These are phyloP conservation scores for Oryzaephilus surinamensis DNA, from an alignment of 1,140 invertebrate genomes.

Conservation along the genomic window DNA sequence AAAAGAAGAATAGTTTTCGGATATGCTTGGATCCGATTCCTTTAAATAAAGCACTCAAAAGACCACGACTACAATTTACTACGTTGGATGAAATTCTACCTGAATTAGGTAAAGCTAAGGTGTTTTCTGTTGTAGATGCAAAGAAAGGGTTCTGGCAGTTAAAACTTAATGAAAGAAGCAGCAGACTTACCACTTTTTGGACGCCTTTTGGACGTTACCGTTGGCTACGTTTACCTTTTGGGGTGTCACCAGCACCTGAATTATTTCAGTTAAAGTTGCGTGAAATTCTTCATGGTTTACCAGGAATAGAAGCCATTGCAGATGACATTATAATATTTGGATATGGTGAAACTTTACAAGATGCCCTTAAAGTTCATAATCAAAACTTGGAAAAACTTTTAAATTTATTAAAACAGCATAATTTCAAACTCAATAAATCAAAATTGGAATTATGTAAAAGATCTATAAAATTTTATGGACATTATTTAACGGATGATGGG, in stretches of 20 bases:
- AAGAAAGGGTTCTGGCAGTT: constrained; percentile 37
- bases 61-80: constrained; percentile 32
- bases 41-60: constrained; percentile 37
- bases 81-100: constrained; percentile 33
- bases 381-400: background rate
- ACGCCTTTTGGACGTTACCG: constrained; percentile 38
- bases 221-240: constrained; percentile 33
- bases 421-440: background rate
- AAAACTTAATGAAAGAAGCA: constrained; percentile 31
- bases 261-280: constrained; percentile 18
- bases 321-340: constrained; percentile 5
- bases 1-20: constrained; percentile 34
- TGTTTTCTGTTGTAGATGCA: constrained; percentile 5
- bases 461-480: constrained; percentile 18
- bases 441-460: background rate
- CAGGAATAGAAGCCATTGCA: constrained; percentile 11
- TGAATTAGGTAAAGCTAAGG: constrained; percentile 18
- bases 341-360: background rate
- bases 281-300: constrained; percentile 4
- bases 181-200: constrained; percentile 37
- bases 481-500: constrained; percentile 27
- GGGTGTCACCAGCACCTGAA: constrained; percentile 22
- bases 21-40: constrained; percentile 41
- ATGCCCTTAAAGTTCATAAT: background rate
- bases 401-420: background rate